phyloP scores from a whole-genome alignment of 1,140 invertebrate species.

The Asobara japonica region DNA sequence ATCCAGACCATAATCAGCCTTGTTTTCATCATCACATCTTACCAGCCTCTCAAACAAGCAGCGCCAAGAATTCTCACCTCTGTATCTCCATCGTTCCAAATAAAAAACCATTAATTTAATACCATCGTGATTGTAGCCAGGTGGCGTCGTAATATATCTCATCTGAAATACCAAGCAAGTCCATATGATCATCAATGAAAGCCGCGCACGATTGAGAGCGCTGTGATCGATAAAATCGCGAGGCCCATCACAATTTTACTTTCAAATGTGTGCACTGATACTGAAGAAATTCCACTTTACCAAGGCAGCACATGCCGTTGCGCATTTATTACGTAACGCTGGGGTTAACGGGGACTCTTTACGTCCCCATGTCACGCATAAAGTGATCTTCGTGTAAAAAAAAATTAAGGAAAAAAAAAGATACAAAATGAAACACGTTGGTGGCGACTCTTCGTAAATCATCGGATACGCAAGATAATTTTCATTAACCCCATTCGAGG shows the following conservation, averaged over 20 bases:
- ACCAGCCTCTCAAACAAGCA: no score
- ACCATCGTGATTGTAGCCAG: conserved; percentile 45
- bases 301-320: conserved; percentile 16
- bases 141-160: conserved; percentile 23
- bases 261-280: conserved; percentile 36
- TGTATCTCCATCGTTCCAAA: conserved; percentile 20
- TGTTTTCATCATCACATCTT: no score
- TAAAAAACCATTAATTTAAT: conserved; percentile 48
- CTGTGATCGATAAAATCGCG: conserved; percentile 41
- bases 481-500: no score
- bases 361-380: neutral
- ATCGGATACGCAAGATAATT: no score
- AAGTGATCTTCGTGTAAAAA: neutral
- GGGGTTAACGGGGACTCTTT: neutral
- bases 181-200: conserved; percentile 37
- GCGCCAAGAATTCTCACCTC: neutral
- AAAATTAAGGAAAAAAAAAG: no score
- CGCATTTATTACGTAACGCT: conserved; percentile 17
- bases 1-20: no score
- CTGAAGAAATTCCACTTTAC: neutral
- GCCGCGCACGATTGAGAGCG: conserved; percentile 30
- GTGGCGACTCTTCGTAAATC: no score
- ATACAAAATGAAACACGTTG: no score
- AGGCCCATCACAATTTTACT: conserved; percentile 12
- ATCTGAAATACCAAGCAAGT: conserved; percentile 33